A percentile compares a stretch with the other conserved stretches of the same genome.
Evolutionary conservation across 2,797 vertebrate species (phyloP).

Genomic region (Rhynchotus rufescens): DNA sequence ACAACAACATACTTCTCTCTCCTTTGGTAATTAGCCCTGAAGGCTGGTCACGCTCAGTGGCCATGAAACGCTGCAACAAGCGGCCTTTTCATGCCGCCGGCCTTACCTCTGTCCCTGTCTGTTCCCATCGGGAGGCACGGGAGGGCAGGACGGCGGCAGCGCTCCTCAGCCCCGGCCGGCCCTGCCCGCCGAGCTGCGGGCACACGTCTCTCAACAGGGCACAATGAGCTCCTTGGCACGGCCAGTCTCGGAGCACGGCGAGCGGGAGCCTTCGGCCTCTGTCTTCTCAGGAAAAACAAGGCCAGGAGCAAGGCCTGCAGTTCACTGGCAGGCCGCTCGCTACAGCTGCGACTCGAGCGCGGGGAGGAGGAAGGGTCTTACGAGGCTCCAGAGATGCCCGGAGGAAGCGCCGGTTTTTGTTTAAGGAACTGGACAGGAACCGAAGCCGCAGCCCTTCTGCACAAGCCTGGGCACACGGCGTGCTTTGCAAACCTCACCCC

Average conservation of each 20-base stretch:
- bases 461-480: neutral
- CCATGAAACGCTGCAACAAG: conserved; percentile 70
- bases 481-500: neutral
- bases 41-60: conserved; percentile 74
- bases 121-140: conserved; percentile 30
- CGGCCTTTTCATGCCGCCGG: conserved; percentile 65
- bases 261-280: neutral
- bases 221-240: conserved; percentile 28
- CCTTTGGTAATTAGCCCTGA: conserved; percentile 71
- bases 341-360: neutral
- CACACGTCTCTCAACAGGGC: conserved; percentile 38
- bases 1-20: conserved; percentile 70
- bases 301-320: neutral
- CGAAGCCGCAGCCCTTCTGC: neutral
- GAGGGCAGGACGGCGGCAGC: neutral
- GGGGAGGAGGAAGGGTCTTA: conserved; percentile 45
- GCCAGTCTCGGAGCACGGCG: neutral
- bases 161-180: neutral
- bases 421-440: neutral
- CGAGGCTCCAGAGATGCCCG: neutral
- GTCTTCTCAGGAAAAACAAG: neutral
- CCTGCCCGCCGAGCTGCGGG: neutral
- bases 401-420: neutral
- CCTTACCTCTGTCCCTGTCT: conserved; percentile 68
- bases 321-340: neutral